Conservation (phyloP, 2,888 invertebrate species). For the Tetragnatha montana region DNA sequence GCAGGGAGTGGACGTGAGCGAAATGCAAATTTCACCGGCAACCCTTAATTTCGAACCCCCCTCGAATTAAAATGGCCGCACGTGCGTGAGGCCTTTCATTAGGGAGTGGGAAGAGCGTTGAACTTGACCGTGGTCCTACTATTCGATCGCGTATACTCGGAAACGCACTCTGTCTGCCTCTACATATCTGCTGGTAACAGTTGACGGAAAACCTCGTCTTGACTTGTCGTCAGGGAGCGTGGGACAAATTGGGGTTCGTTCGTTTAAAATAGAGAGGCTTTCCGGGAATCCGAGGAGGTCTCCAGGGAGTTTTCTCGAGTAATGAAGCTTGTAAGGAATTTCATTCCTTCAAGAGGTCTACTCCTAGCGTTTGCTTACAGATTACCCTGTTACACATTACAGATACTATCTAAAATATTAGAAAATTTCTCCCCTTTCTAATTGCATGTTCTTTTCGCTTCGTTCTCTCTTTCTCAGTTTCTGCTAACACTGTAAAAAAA, state of each 20-base stretch:
- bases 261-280: background rate
- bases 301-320: background rate
- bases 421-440: no score
- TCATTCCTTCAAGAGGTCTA: background rate
- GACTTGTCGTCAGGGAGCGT: no score
- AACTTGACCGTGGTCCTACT: constrained; percentile 55
- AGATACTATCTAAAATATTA: no score
- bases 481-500: no score
- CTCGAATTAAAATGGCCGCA: constrained; percentile 6
- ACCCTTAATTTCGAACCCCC: constrained; percentile 42
- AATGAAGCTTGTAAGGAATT: background rate
- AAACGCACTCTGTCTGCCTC: constrained; percentile 1
- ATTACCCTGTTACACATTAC: no score
- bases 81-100: constrained; percentile 42
- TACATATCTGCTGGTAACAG: constrained; percentile 4
- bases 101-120: constrained; percentile 43
- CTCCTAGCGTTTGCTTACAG: no score
- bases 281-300: background rate
- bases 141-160: constrained; percentile 11
- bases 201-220: background rate
- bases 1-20: constrained; percentile 24
- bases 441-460: no score
- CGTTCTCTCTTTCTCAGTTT: no score
- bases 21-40: constrained; percentile 28
- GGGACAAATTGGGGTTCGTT: background rate